Conservation (phyloP, 2,113 vertebrate species). For the Thymallus thymallus region DNA sequence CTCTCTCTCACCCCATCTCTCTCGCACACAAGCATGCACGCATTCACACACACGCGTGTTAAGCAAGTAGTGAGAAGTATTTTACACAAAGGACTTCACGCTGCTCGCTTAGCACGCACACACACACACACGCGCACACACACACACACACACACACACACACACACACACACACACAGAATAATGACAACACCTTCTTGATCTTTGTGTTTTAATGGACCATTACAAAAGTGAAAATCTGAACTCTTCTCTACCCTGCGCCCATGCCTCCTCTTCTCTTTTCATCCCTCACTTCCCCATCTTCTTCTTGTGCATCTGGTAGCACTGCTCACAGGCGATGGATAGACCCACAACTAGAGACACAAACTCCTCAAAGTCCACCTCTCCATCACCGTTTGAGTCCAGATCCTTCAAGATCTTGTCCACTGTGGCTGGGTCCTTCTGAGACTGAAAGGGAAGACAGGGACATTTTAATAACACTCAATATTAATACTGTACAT, state of each 20-base stretch:
- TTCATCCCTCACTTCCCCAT: conserved; percentile 7
- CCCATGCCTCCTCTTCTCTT: not conserved
- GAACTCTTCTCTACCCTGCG: not conserved
- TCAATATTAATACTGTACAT: too few relatives aligned
- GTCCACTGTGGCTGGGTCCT: conserved; percentile 82
- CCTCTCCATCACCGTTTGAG: conserved; percentile 82
- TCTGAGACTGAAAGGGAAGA: conserved; percentile 75
- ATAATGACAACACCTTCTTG: conserved; percentile 6
- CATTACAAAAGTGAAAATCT: conserved; percentile 46
- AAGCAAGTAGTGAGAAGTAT: too few relatives aligned
- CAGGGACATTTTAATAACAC: not conserved
- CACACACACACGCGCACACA: too few relatives aligned
- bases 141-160: too few relatives aligned
- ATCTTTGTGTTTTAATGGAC: conserved; percentile 53
- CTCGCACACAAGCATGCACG: not conserved
- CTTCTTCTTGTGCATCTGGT: conserved; percentile 61
- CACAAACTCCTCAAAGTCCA: conserved; percentile 93
- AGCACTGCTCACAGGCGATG: conserved; percentile 89
- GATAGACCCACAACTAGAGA: conserved; percentile 90
- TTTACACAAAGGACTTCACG: too few relatives aligned
- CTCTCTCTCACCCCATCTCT: not conserved
- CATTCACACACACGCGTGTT: not conserved
- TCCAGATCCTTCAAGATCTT: conserved; percentile 93
- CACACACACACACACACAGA: conserved; percentile 12
- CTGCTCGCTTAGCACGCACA: too few relatives aligned